Base-by-base conservation (phyloP, 2,888 invertebrate species). In the Vanessa cardui region DNA sequence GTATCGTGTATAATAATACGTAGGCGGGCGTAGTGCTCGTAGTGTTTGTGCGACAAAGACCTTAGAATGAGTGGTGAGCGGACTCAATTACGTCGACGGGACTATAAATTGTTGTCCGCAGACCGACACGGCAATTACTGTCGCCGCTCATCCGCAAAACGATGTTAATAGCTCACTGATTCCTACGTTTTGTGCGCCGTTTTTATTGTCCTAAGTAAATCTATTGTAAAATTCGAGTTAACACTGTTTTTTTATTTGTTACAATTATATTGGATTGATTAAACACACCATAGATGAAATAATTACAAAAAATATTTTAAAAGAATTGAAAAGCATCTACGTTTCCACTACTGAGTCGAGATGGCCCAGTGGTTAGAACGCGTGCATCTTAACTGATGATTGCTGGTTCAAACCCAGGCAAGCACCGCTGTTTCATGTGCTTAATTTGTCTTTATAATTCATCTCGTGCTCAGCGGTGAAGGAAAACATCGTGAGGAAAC, bases 121-220 rank as follows among this genome's bases (percentile, higher is more conserved):
- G 84, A 84, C 88, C 88, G 88, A 88, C 89, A 87, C 86, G 88
- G 86, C 91, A 89, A 91, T 92, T 92, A 90, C 89, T 90, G 91
- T 89, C 91, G 85, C 85, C 89, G 85, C 87, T 90, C 90, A 89
- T 91, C 91, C 90, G 88, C 88, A 89, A 89, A 90, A 89, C 89
- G 87, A 86, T 86, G 88, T 88, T 90, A 89, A 90, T 90, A 89
- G 87, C 85, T 81, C 89, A 84, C 83, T 88, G 89, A 89, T 89
- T 90, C 82, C 82, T 82, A 81, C 84, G 85, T 87, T 88, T 86
- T 87, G 86, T 85, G 31, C 52, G 85, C 80, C 75, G 82, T 80
- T 81, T 79, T 81, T 80, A 82, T 84, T 81, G 79, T 80, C 77
- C 71, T 69, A 64, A 69, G 50, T 52, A 69, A 60, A 72, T 69